Evolutionary conservation across 2,888 invertebrate species (phyloP).

Genomic region (Phlogophora meticulosa): DNA sequence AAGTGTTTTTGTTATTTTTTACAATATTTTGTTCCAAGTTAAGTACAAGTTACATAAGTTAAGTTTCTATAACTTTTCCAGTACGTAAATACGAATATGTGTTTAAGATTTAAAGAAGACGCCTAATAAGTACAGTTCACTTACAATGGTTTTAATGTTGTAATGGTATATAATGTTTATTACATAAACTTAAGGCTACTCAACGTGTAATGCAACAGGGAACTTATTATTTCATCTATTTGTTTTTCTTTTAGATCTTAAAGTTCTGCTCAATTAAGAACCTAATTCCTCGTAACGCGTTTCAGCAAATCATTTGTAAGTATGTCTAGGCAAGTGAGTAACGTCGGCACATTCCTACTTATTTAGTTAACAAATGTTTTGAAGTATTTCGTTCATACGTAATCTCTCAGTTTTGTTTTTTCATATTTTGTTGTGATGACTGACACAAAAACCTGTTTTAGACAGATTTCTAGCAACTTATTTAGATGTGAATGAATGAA

Average conservation of each 20-base stretch:
- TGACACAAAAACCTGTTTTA: slow-evolving; percentile 31
- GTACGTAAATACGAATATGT: too few relatives aligned
- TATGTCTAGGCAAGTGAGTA: slow-evolving; percentile 24
- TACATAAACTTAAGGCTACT: slow-evolving; percentile 32
- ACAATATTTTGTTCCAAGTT: too few relatives aligned
- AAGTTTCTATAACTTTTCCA: too few relatives aligned
- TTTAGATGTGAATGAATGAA: background rate
- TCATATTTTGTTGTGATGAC: background rate
- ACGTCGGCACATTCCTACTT: background rate
- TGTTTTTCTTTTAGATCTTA: slow-evolving; percentile 29
- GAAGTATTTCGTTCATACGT: background rate
- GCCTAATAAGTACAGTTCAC: background rate
- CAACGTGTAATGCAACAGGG: slow-evolving; percentile 1
- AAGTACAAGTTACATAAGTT: too few relatives aligned
- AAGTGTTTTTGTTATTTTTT: too few relatives aligned
- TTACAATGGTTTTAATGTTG: slow-evolving; percentile 1
- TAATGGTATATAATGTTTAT: slow-evolving; percentile 12
- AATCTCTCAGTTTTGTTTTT: slow-evolving; percentile 4
- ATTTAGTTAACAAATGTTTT: background rate
- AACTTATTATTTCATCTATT: slow-evolving; percentile 12
- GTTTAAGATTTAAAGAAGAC: too few relatives aligned
- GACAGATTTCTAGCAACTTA: background rate
- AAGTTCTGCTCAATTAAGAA: slow-evolving; percentile 54
- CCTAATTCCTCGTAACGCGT: slow-evolving; percentile 42
- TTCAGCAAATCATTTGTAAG: slow-evolving; percentile 32